phyloP scores from a whole-genome alignment of 1,140 invertebrate genomes.

The Cecropterus lyciades region DNA sequence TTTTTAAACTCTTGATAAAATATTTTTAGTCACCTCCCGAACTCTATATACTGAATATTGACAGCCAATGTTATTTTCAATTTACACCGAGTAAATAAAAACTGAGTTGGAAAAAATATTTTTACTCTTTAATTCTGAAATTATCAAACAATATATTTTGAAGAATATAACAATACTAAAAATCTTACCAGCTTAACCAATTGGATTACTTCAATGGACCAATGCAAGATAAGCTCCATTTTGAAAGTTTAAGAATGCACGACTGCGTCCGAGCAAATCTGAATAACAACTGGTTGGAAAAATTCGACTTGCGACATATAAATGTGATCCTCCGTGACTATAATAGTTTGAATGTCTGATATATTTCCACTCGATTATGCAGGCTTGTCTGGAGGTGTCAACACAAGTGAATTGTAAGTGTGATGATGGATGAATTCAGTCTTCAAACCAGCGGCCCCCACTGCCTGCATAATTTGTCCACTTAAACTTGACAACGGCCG shows the following conservation, averaged over 20 bases:
- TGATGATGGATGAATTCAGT: background rate
- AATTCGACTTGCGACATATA: background rate
- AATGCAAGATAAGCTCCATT: background rate
- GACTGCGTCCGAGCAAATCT: background rate
- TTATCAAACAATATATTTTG: background rate
- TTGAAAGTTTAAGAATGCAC: background rate
- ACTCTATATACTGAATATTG: no score
- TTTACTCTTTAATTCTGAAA: no score
- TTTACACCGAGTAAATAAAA: no score
- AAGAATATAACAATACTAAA: background rate
- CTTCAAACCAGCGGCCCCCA: background rate
- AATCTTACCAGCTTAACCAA: background rate
- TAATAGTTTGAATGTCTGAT: background rate
- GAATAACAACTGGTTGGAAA: slow-evolving; percentile 1
- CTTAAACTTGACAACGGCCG: background rate
- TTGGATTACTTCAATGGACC: background rate
- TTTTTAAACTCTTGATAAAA: no score
- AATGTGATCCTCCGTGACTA: background rate
- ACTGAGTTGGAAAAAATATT: no score
- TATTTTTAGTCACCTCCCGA: no score
- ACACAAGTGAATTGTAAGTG: slow-evolving; percentile 18
- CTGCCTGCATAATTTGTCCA: slow-evolving; percentile 5
- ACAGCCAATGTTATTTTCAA: no score
- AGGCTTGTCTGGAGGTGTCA: slow-evolving; percentile 9
- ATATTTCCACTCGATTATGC: slow-evolving; percentile 10